phyloP scores from a whole-genome alignment of 1,140 invertebrate species.

The Oryzaephilus surinamensis region DNA sequence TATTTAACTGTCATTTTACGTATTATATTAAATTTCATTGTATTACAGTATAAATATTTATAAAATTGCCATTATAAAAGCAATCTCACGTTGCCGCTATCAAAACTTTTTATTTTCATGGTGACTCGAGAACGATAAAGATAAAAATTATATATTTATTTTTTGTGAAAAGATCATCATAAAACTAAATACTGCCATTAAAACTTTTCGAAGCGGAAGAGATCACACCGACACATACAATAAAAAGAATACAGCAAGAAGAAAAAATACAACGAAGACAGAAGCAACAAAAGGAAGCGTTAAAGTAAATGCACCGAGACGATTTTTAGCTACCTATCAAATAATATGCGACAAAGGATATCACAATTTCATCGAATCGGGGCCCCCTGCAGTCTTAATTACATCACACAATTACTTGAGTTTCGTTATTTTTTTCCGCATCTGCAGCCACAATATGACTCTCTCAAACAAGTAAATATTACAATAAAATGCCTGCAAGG shows the following conservation, averaged over 20 bases:
- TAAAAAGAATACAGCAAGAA: no score
- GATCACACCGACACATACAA: no score
- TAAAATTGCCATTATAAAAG: not conserved
- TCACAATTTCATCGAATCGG: constrained; percentile 6
- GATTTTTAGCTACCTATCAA: constrained; percentile 9
- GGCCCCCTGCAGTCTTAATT: constrained; percentile 14
- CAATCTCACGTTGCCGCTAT: not conserved
- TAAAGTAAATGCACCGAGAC: constrained; percentile 12
- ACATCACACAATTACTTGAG: constrained; percentile 13
- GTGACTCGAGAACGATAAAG: constrained; percentile 1
- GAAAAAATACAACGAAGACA: no score
- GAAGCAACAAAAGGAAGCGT: constrained; percentile 6
- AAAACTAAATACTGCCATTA: constrained; percentile 7
- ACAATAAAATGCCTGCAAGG: constrained; percentile 11
- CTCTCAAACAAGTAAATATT: constrained; percentile 16
- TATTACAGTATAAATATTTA: constrained; percentile 4
- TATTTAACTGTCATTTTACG: no score
- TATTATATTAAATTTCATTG: no score
- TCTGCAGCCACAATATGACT: constrained; percentile 8
- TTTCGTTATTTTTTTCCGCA: constrained; percentile 11
- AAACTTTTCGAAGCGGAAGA: constrained; percentile 3
- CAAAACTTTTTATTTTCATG: constrained; percentile 1
- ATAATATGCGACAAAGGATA: constrained; percentile 13
- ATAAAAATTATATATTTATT: constrained; percentile 1
- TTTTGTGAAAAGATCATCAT: not conserved